phyloP scores from a whole-genome alignment of 2,888 invertebrate species.

The Himalopsyche tibetana region DNA sequence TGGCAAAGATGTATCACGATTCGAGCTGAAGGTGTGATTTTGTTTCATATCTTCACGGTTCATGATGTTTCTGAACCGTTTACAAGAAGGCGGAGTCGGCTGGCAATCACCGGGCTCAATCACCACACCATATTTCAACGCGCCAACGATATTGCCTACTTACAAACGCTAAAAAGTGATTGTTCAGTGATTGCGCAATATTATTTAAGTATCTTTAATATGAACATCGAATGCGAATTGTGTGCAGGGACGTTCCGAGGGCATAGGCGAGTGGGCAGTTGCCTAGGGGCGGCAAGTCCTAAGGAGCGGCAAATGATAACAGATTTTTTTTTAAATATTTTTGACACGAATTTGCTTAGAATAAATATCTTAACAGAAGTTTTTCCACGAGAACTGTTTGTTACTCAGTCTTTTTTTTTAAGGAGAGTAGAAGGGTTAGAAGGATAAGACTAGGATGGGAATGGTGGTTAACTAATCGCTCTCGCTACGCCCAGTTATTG shows the following conservation, averaged over 20 bases:
- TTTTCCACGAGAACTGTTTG: no score
- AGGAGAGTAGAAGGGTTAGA: no score
- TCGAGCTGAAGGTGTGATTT: slow-evolving; percentile 47
- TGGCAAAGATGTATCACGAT: slow-evolving; percentile 45
- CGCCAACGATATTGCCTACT: slow-evolving; percentile 61
- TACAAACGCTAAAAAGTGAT: slow-evolving; percentile 60
- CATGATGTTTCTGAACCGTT: slow-evolving; percentile 41
- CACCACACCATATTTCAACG: slow-evolving; percentile 59
- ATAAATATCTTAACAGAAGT: no score
- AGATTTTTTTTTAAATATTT: no score
- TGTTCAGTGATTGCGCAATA: slow-evolving; percentile 60
- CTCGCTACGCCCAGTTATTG: no score
- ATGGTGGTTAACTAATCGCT: no score
- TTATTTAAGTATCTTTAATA: slow-evolving; percentile 17
- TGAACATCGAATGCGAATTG: neutral
- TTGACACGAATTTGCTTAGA: no score
- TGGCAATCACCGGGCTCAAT: slow-evolving; percentile 54
- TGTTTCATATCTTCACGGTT: slow-evolving; percentile 26
- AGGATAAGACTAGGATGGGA: no score
- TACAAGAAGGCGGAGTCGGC: slow-evolving; percentile 48
- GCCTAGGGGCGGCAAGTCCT: no score
- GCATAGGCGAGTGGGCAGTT: no score
- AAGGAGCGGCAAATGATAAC: no score
- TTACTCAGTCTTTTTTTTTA: no score
- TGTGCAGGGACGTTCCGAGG: neutral